phyloP scores from a whole-genome alignment of 2,113 vertebrate genomes.

The Anguilla rostrata region DNA sequence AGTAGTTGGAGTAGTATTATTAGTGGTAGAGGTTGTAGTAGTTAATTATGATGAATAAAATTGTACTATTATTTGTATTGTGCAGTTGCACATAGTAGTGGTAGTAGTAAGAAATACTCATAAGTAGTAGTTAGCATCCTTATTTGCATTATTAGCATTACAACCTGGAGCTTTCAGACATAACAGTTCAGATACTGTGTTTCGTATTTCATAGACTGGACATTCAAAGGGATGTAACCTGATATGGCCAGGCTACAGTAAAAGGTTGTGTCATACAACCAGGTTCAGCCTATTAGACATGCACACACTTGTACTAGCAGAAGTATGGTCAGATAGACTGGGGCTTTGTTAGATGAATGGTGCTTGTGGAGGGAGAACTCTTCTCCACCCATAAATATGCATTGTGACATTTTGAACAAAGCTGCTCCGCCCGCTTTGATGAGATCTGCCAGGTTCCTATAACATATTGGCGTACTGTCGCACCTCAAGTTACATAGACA shows the following conservation, averaged over 20 bases:
- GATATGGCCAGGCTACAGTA: neutral
- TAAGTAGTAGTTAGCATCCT: no score
- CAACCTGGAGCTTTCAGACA: no score
- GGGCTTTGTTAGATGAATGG: constrained; percentile 56
- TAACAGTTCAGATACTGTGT: neutral
- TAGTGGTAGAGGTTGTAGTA: no score
- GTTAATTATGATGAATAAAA: no score
- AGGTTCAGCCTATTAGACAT: constrained; percentile 6
- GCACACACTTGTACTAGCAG: constrained; percentile 46
- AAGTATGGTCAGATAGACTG: constrained; percentile 48
- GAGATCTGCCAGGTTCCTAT: constrained; percentile 68
- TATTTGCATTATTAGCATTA: no score
- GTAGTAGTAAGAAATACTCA: no score
- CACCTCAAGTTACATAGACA: constrained; percentile 72
- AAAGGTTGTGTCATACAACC: constrained; percentile 12
- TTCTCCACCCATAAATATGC: constrained; percentile 76
- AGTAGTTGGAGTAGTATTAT: no score
- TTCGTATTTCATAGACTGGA: neutral
- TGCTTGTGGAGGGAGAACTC: constrained; percentile 73
- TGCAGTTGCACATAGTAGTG: no score
- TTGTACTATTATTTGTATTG: no score
- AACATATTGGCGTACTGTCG: constrained; percentile 73
- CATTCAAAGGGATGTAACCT: neutral
- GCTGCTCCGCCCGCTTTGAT: constrained; percentile 73
- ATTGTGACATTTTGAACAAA: constrained; percentile 83